Evolutionary conservation across 1,140 invertebrate genomes (phyloP).

Genomic region (Heliothis virescens): DNA sequence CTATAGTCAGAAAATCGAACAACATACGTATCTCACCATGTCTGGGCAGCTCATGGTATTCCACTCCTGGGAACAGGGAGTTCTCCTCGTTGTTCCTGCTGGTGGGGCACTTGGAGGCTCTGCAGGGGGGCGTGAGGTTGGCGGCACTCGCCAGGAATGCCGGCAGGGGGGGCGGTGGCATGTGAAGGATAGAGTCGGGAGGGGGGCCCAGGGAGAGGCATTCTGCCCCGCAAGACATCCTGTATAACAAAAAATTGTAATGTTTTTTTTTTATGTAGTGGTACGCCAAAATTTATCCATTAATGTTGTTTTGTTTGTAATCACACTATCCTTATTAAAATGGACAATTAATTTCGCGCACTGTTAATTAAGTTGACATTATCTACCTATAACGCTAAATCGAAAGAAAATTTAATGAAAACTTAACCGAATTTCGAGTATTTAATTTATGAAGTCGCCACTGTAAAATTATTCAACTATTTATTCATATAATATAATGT

Average conservation of each 20-base stretch:
- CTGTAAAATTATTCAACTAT: too few relatives aligned
- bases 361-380: not conserved
- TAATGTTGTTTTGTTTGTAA: too few relatives aligned
- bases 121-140: conserved; percentile 86
- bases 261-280: too few relatives aligned
- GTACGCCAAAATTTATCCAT: too few relatives aligned
- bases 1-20: not conserved
- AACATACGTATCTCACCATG: conserved; percentile 86
- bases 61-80: conserved; percentile 87
- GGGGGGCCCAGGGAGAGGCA: conserved; percentile 92
- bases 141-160: conserved; percentile 88
- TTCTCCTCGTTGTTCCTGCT: conserved; percentile 82
- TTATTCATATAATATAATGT: too few relatives aligned
- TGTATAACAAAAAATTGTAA: conserved; percentile 42
- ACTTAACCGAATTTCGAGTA: too few relatives aligned
- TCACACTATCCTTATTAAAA: too few relatives aligned
- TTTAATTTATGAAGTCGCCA: too few relatives aligned
- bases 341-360: not conserved
- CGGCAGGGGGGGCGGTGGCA: conserved; percentile 93
- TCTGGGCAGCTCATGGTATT: conserved; percentile 91
- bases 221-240: conserved; percentile 85
- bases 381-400: too few relatives aligned
- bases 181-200: conserved; percentile 91
- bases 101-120: conserved; percentile 85
- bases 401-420: too few relatives aligned